phyloP scores from a whole-genome alignment of 2,888 invertebrate species.

The Smittia sp. region DNA sequence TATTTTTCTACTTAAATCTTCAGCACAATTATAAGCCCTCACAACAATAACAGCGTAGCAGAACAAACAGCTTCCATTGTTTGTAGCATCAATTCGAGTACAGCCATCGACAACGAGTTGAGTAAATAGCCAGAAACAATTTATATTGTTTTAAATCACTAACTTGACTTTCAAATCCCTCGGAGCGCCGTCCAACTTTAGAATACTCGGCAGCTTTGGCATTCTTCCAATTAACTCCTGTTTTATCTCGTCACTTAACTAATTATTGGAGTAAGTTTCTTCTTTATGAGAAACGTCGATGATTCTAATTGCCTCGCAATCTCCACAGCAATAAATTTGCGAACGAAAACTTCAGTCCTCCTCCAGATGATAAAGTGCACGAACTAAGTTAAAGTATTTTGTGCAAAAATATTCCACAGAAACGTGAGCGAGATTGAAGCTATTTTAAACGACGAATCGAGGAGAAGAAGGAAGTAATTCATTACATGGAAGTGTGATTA shows the following conservation, averaged over 20 bases:
- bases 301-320: too few species aligned
- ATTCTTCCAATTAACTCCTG: not conserved
- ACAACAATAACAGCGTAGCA: too few species aligned
- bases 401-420: not conserved
- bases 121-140: too few species aligned
- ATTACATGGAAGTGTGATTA: conserved; percentile 27
- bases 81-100: too few species aligned
- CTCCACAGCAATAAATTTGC: not conserved
- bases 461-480: conserved; percentile 32
- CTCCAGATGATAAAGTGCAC: not conserved
- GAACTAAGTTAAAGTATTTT: conserved; percentile 14
- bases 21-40: too few species aligned
- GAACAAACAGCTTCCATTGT: too few species aligned
- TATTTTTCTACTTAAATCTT: too few species aligned
- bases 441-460: not conserved
- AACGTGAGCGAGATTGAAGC: not conserved
- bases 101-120: too few species aligned
- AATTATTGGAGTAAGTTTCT: not conserved
- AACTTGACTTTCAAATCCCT: conserved; percentile 27
- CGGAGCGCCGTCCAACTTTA: not conserved
- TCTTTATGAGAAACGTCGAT: not conserved
- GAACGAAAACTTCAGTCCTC: not conserved
- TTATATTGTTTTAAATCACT: not conserved
- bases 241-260: not conserved
- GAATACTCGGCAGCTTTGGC: not conserved